Evolutionary conservation across 2,797 vertebrate species (phyloP).

Genomic region (Telmatherina bonti): DNA sequence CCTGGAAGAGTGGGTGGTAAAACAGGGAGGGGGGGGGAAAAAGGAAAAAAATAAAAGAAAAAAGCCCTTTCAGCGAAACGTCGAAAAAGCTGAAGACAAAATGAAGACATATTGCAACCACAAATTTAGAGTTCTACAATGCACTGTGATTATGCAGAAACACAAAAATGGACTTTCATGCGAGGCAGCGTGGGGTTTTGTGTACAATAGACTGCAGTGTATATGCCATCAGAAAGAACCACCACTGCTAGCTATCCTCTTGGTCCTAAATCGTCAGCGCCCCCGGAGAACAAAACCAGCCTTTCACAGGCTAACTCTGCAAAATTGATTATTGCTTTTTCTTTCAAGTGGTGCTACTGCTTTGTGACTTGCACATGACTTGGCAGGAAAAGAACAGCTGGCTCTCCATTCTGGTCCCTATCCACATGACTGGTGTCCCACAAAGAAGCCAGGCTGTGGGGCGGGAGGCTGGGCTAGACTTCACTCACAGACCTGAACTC

Average conservation of each 20-base stretch:
- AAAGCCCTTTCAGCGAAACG: conserved; percentile 34
- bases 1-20: conserved; percentile 51
- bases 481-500: conserved; percentile 37
- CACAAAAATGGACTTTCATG: conserved; percentile 63
- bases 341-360: conserved; percentile 77
- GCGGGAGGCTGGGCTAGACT: conserved; percentile 52
- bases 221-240: conserved; percentile 65
- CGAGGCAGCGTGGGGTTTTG: conserved; percentile 41
- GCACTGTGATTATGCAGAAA: conserved; percentile 59
- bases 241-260: conserved; percentile 56
- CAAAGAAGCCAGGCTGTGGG: conserved; percentile 65
- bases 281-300: conserved; percentile 70
- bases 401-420: conserved; percentile 66
- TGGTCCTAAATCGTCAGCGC: conserved; percentile 56
- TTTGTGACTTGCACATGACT: conserved; percentile 85
- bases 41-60: conserved; percentile 31
- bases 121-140: conserved; percentile 48
- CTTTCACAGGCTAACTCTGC: conserved; percentile 75
- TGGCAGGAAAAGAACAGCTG: conserved; percentile 80
- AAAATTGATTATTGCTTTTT: conserved; percentile 82
- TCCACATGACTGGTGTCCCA: conserved; percentile 79
- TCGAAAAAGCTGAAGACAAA: conserved; percentile 20
- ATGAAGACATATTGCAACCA: conserved; percentile 43
- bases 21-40: conserved; percentile 31
- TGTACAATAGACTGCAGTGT: conserved; percentile 73